phyloP scores from a whole-genome alignment of 1,140 invertebrate genomes.

The Acromyrmex echinatior region DNA sequence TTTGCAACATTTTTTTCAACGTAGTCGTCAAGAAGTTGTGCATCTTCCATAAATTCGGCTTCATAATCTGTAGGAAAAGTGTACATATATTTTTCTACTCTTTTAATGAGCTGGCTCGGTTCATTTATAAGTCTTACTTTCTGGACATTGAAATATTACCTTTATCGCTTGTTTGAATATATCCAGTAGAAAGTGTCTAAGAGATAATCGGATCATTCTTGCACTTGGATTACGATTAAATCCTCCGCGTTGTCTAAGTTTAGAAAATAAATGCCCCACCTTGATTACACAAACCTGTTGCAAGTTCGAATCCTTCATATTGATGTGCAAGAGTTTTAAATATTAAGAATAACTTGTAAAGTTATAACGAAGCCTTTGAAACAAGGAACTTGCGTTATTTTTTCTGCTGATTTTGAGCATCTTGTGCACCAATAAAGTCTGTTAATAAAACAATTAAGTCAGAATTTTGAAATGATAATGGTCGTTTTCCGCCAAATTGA shows the following conservation, averaged over 20 bases:
- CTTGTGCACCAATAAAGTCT: neutral
- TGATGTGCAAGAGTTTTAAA: neutral
- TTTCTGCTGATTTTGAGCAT: neutral
- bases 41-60: no score
- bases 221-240: neutral
- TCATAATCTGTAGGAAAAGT: neutral
- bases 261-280: slow-evolving; percentile 17
- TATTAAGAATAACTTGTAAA: neutral
- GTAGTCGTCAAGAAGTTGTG: no score
- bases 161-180: slow-evolving; percentile 29
- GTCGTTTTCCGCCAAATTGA: neutral
- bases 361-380: neutral
- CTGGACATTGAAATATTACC: neutral
- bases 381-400: neutral
- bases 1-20: no score
- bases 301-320: slow-evolving; percentile 17
- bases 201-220: neutral
- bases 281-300: neutral
- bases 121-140: neutral
- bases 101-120: neutral
- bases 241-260: neutral
- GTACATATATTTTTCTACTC: neutral
- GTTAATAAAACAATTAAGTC: slow-evolving; percentile 1
- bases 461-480: neutral
- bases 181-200: neutral